Evolutionary conservation across 2,888 invertebrate genomes (phyloP), one percentile per base, ranked within the genome.

Genomic region (Synergus umbraculus): DNA sequence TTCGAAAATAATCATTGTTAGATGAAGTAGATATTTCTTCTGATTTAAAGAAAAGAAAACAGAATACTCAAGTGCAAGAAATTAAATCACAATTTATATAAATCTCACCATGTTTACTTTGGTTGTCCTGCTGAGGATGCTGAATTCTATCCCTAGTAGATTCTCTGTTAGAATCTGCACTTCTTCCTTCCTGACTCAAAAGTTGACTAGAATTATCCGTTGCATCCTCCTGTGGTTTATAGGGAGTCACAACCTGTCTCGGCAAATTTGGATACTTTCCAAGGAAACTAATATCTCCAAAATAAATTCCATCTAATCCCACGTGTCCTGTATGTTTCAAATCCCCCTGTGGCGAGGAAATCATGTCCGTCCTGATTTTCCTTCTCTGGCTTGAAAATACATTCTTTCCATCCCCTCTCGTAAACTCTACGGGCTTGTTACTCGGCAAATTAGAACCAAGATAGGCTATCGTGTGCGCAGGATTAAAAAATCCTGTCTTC

Each of bases 251-350:
- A 37, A 98, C 95, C 93, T 98, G 98, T 46, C 97, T 95, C 46
- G 98, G 98, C 81, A 98, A 95, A 92, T 96, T 95, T 83, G 95
- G 95, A 91, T 95, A 95, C 94, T 96, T 94, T 81, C 95, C 95
- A 18, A 96, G 93, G 87, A 96, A 95, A 76, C 95, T 94, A 65
- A 99, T 95, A 92, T 99, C 98, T 2, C 99, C 99, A 92, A 99
- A 99, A 90, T 97, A 97, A 44, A 98, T 98, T 0, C 99, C 99
- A 92, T 99, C 99, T 65, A 98, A 94, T 0, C 99, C 99, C 13
- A 99, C 98, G 91, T 99, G 99, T 10, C 96, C 96, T 0, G 98
- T 99, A 91, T 99, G 99, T 89, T 98, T 97, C 29, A 99, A 95
- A 92, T 99, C 99, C 60, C 98, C 98, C 91, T 99, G 98, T 0